Base-by-base conservation (phyloP, 2,888 invertebrate genomes). In the Listrodromus nycthemerus region DNA sequence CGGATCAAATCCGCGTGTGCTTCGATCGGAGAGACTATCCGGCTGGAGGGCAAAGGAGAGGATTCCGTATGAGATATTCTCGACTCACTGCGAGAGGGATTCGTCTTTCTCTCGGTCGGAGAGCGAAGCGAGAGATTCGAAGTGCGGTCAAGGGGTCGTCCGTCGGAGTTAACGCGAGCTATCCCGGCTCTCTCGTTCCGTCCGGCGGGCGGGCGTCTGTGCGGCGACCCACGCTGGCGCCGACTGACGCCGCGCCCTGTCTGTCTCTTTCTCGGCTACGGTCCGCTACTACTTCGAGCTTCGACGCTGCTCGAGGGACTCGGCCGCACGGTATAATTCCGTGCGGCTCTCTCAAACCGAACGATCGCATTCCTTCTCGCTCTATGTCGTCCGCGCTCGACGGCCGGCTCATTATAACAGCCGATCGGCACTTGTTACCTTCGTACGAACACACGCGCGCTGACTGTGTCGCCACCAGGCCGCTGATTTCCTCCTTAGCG, bases 191-290 rank as follows among this genome's bases (percentile, higher is more conserved):
- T 70, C 52, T 77, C 80, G 70, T 75, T 71, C 67, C 77, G 74
- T 80, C 33, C 70, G 73, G 65, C 86, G 85, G 84, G 85, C 87
- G 87, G 85, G 83, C 87, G 88, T 87, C 88, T 87, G 89, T 86
- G 86, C 77, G 87, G 88, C 92, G 90, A 91, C 92, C 92, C 92
- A 92, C 92, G 92, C 92, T 92, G 92, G 92, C 92, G 92, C 92
- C 92, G 90, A 79, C 61, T 71, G 66, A 79, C 84, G 84, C 89
- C 91, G 91, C 91, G 86, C 86, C 86, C 84, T 82, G 84, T 87
- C 85, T 84, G 82, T 86, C 87, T 85, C 86, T 65, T 84, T 85
- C 79, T 45, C 74, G 13, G 41, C 50, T 33, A 45, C 37, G 48
- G 66, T 45, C 55, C 77, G 50, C 66, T 45, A 61, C 77, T 69